Evolutionary conservation across 2,888 invertebrate species (phyloP).

Genomic region (Liposcelis brunnea): DNA sequence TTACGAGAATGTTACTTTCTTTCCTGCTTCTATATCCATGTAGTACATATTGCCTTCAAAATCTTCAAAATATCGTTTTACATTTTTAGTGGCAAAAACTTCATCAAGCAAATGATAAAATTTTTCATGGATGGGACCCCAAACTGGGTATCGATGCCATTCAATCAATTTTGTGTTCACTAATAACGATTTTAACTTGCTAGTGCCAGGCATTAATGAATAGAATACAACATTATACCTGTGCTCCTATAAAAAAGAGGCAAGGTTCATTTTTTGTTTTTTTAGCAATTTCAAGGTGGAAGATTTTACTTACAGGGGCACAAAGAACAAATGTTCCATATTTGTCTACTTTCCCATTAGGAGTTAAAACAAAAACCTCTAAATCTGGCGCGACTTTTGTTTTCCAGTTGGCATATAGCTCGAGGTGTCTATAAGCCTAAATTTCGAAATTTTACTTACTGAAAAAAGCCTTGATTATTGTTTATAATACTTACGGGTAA

Average conservation of each 20-base stretch:
- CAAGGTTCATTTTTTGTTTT: neutral
- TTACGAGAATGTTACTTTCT: too few species aligned
- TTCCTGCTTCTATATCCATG: too few species aligned
- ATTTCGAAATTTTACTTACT: too few species aligned
- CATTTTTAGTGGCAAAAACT: too few species aligned
- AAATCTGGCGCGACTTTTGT: neutral
- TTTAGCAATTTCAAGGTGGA: neutral
- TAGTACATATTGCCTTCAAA: too few species aligned
- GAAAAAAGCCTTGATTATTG: too few species aligned
- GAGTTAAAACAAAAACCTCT: neutral
- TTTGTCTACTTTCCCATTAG: neutral
- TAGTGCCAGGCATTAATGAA: neutral
- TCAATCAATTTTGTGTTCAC: neutral
- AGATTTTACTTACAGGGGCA: neutral
- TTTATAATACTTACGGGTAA: too few species aligned
- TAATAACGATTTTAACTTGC: neutral
- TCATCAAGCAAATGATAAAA: too few species aligned
- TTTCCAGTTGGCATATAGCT: neutral
- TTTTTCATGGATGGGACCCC: neutral
- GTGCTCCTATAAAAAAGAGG: neutral
- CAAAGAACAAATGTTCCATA: conserved; percentile 1
- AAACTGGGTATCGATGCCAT: neutral
- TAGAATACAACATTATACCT: neutral
- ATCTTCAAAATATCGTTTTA: too few species aligned
- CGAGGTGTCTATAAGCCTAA: neutral